Percentiles rank a stretch among this genome's conserved stretches.
phyloP scores from a whole-genome alignment of 2,113 vertebrate species.

The Corapipo altera region DNA sequence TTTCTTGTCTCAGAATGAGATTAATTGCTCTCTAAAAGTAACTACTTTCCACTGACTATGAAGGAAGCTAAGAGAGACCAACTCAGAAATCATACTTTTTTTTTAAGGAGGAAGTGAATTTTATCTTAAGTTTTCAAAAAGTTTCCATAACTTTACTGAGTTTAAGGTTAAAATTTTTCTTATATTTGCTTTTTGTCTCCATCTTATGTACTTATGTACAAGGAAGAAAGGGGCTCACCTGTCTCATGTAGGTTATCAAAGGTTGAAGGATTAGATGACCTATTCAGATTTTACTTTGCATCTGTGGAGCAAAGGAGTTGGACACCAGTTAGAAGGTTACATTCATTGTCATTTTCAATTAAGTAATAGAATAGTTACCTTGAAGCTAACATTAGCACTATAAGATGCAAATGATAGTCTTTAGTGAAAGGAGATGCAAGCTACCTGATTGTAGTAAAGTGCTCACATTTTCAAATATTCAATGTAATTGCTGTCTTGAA shows the following conservation, averaged over 20 bases:
- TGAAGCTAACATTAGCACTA: neutral
- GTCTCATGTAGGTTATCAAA: neutral
- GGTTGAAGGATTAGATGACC: neutral
- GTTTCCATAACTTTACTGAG: neutral
- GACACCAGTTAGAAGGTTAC: neutral
- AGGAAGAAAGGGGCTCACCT: neutral
- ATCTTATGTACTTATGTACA: neutral
- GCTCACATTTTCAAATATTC: neutral
- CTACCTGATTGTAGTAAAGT: neutral
- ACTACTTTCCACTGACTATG: neutral
- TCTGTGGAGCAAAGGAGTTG: neutral
- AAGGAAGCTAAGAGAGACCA: neutral
- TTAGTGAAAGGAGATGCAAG: neutral
- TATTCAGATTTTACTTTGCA: neutral
- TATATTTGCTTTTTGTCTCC: neutral
- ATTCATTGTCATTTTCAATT: neutral
- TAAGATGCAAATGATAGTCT: neutral
- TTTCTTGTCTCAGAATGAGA: neutral
- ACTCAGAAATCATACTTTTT: neutral
- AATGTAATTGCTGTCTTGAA: neutral
- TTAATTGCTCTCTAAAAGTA: neutral
- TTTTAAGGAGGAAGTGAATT: neutral
- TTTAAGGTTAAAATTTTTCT: neutral
- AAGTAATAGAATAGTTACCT: neutral
- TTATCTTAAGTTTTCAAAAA: neutral